These are phyloP conservation scores for Plectropomus leopardus DNA, from an alignment of 2,113 vertebrate genomes.

Conservation along the genomic window DNA sequence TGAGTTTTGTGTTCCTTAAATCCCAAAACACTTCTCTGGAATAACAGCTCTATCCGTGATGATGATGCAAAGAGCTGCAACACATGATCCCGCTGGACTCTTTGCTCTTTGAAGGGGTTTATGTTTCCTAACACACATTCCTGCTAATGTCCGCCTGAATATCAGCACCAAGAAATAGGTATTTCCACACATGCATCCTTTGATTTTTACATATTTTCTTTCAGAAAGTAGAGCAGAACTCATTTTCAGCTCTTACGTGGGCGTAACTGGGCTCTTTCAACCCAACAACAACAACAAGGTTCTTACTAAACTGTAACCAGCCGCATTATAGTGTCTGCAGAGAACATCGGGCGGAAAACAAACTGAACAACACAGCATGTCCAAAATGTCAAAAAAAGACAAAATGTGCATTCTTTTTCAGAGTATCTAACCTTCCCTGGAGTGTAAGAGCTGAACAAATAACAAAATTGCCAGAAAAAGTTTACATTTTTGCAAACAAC, in stretches of 20 bases:
- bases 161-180: not conserved
- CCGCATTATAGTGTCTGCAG: not conserved
- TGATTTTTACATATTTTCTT: not conserved
- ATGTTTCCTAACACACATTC: not conserved
- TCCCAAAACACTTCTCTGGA: slow-evolving; percentile 1
- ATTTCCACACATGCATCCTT: not conserved
- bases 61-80: slow-evolving; percentile 29
- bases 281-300: not conserved
- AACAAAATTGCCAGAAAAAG: no score
- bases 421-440: not conserved
- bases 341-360: not conserved
- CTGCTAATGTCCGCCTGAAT: not conserved
- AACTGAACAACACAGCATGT: not conserved
- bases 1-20: not conserved
- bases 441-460: not conserved
- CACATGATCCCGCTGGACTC: not conserved
- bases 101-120: not conserved
- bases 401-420: not conserved
- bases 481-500: no score
- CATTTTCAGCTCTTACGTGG: not conserved
- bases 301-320: not conserved
- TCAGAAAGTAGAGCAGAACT: not conserved
- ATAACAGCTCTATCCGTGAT: not conserved
- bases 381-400: not conserved
- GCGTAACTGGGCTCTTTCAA: not conserved